phyloP scores from a whole-genome alignment of 92 coral and sea anemone genomes.

The Zoanthus solanderi region DNA sequence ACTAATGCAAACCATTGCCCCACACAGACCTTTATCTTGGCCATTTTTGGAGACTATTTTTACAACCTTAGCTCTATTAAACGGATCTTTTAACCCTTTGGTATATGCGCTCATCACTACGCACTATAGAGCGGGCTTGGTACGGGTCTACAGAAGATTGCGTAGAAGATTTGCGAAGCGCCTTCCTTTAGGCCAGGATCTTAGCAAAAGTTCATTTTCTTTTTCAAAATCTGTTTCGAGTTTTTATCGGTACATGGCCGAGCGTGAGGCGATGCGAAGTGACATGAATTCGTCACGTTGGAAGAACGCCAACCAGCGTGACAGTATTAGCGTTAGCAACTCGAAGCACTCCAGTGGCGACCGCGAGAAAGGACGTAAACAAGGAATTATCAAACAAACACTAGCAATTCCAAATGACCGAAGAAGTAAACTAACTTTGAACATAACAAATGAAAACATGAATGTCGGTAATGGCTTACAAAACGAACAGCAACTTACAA shows the following conservation, averaged over 20 bases:
- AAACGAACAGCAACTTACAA: not conserved
- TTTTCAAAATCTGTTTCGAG: constrained; percentile 75
- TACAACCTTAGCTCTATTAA: constrained; percentile 74
- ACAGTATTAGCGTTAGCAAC: constrained; percentile 24
- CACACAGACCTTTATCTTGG: constrained; percentile 61
- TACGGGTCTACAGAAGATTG: constrained; percentile 73
- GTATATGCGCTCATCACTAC: constrained; percentile 94
- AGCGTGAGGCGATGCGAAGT: constrained; percentile 34
- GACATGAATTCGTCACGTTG: not conserved
- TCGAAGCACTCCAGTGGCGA: constrained; percentile 19
- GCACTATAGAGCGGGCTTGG: constrained; percentile 84
- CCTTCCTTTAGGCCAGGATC: constrained; percentile 58
- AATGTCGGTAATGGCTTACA: not conserved
- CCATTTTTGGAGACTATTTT: constrained; percentile 59
- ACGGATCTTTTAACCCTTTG: constrained; percentile 87
- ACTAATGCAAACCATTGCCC: constrained; percentile 64
- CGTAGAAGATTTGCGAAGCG: constrained; percentile 66
- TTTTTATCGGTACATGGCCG: constrained; percentile 66
- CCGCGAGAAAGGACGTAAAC: not conserved
- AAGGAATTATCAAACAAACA: not conserved
- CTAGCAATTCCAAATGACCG: constrained; percentile 40
- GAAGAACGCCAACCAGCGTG: not conserved
- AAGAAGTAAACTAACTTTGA: constrained; percentile 12
- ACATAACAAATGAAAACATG: not conserved
- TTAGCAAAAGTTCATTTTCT: constrained; percentile 74